A percentile compares a stretch with the other conserved stretches of the same genome.
Conservation (phyloP, 2,113 vertebrate genomes). For the Gopherus flavomarginatus region DNA sequence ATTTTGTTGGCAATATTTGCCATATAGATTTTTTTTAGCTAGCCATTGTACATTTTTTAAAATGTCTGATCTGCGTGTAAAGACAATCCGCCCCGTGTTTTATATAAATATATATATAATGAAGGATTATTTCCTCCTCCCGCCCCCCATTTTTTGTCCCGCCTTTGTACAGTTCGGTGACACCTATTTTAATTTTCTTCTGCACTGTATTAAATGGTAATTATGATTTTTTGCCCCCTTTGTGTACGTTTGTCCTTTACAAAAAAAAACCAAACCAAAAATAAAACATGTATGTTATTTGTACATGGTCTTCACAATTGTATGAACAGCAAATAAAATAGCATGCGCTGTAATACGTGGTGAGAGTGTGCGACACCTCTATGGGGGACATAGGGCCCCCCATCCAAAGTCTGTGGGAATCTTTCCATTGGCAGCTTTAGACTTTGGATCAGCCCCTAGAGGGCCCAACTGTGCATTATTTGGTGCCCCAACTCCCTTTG, state of each 20-base stretch:
- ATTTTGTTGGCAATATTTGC: constrained; percentile 99
- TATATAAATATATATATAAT: constrained; percentile 87
- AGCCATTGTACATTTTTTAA: constrained; percentile 81
- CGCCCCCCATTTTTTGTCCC: constrained; percentile 26
- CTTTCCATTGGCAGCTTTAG: not conserved
- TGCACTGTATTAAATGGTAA: constrained; percentile 94
- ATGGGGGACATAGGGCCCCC: not conserved
- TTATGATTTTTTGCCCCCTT: constrained; percentile 71
- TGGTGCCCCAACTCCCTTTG: not conserved
- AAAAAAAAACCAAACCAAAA: constrained; percentile 77
- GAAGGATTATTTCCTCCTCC: constrained; percentile 77
- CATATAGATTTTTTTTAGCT: constrained; percentile 76
- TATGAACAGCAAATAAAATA: constrained; percentile 76
- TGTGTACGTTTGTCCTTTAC: constrained; percentile 77
- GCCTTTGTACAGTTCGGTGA: constrained; percentile 76
- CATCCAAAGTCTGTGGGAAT: not conserved
- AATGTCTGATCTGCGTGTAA: constrained; percentile 73
- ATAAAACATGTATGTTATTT: constrained; percentile 89
- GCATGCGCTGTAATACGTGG: constrained; percentile 44
- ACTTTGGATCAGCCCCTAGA: not conserved
- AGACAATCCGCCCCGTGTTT: constrained; percentile 80
- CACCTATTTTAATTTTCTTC: constrained; percentile 84
- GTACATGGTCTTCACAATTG: constrained; percentile 75
- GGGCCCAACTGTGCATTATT: not conserved
- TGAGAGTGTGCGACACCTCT: constrained; percentile 15